Evolutionary conservation across 2,888 invertebrate species (phyloP), one percentile per base, ranked within the genome.

Genomic region (Meteorus cinctellus): DNA sequence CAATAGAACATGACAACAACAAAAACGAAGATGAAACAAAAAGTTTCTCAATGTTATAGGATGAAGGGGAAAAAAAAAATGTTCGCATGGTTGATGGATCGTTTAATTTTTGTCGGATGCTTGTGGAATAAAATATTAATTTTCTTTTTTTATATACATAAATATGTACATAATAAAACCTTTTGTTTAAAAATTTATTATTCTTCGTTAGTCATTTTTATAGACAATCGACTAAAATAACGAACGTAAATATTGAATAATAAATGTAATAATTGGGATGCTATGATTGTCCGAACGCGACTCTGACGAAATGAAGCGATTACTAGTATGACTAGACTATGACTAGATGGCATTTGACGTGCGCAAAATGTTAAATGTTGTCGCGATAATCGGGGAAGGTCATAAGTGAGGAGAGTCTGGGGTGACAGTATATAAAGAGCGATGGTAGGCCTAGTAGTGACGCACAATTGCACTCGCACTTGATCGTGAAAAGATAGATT

Each of bases 221-320:
- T 34, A 2, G 2, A 45, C 45, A n/a, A 14, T n/a, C 48, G n/a
- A 48, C 14, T 2, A n/a, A 48, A 48, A 48, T n/a, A 48, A 16
- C n/a, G n/a, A 48, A n/a, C 8, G 12, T 16, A n/a, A 48, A 5
- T 16, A 4, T n/a, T 4, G n/a, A 48, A 48, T 48, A 48, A 48
- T n/a, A 14, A 16, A 48, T 48, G 4, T 16, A 2, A 41, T 41
- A n/a, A 48, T 48, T 48, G 79, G 75, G 74, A 75, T 75, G 78
- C 76, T 73, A 78, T 74, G 75, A 77, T 74, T 70, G 69, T 75
- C 67, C 76, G 76, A 66, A 60, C 72, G 76, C 65, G 55, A 19
- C 31, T 51, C 74, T 72, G 45, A 75, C 31, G 70, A 74, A 69
- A 66, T 65, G 60, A 55, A 62, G 45, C 63, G 31, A 55, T 55